phyloP scores from a whole-genome alignment of 1,140 invertebrate species.

The Drosophila elegans region DNA sequence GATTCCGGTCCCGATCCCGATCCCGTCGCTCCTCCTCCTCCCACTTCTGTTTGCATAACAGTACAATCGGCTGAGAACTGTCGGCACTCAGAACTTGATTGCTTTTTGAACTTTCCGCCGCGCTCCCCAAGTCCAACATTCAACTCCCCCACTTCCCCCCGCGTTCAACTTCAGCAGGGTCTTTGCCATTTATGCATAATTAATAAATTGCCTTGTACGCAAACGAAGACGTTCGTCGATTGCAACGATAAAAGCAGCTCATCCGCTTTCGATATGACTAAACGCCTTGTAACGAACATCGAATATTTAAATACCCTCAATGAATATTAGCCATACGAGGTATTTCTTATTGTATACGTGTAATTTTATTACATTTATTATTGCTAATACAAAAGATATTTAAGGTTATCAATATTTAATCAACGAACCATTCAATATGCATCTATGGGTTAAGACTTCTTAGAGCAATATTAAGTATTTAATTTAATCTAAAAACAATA shows the following conservation, averaged over 20 bases:
- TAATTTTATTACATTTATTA: no score
- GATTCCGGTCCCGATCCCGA: conserved; percentile 9
- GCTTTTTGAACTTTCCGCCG: conserved; percentile 71
- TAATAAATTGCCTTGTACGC: conserved; percentile 77
- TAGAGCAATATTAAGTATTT: no score
- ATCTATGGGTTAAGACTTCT: no score
- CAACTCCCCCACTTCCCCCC: conserved; percentile 5
- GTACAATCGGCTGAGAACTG: conserved; percentile 51
- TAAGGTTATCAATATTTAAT: no score
- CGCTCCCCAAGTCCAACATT: no score
- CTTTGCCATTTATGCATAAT: conserved; percentile 78
- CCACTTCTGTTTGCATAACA: conserved; percentile 57
- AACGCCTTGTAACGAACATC: conserved; percentile 7
- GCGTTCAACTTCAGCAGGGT: neutral
- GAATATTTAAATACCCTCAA: neutral
- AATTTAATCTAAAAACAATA: no score
- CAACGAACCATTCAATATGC: no score
- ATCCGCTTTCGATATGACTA: conserved; percentile 15
- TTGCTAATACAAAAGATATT: no score
- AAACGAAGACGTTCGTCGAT: conserved; percentile 59
- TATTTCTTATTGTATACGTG: no score
- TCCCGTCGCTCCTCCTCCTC: conserved; percentile 7
- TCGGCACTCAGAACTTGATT: conserved; percentile 72
- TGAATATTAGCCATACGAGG: no score
- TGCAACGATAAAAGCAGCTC: conserved; percentile 61